Conservation (phyloP, 2,888 invertebrate species). For the Panorpa germanica region DNA sequence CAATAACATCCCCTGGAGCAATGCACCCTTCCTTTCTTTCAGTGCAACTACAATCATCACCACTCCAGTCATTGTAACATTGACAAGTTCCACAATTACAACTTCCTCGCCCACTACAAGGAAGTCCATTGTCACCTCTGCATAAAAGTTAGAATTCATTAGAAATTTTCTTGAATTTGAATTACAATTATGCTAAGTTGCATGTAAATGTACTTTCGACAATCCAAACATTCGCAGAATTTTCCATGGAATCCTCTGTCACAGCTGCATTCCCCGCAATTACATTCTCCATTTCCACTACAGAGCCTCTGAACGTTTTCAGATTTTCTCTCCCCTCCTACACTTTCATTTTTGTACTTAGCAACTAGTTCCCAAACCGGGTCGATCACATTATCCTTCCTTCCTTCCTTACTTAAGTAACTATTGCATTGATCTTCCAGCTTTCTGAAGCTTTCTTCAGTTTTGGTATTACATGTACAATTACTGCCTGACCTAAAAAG, state of each 20-base stretch:
- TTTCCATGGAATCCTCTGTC: constrained; percentile 34
- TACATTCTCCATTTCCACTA: constrained; percentile 56
- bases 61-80: constrained; percentile 39
- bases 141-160: not conserved
- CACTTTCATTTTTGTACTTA: constrained; percentile 16
- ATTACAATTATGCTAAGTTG: not conserved
- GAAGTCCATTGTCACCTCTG: constrained; percentile 19
- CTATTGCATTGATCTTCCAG: too few relatives aligned
- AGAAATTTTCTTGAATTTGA: not conserved
- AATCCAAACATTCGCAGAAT: constrained; percentile 41
- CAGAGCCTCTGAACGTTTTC: constrained; percentile 33
- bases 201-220: constrained; percentile 24
- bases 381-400: too few relatives aligned
- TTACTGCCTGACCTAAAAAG: constrained; percentile 29
- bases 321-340: too few relatives aligned
- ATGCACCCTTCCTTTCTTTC: constrained; percentile 28
- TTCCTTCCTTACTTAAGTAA: too few relatives aligned
- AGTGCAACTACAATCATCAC: constrained; percentile 36
- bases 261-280: constrained; percentile 59
- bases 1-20: constrained; percentile 26
- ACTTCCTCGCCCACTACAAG: constrained; percentile 43
- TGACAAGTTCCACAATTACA: constrained; percentile 60
- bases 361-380: constrained; percentile 22
- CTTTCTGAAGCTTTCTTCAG: too few relatives aligned
- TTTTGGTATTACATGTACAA: constrained; percentile 31